These are phyloP conservation scores for Melierax canorus DNA, from an alignment of 2,113 vertebrate species.

Conservation along the genomic window DNA sequence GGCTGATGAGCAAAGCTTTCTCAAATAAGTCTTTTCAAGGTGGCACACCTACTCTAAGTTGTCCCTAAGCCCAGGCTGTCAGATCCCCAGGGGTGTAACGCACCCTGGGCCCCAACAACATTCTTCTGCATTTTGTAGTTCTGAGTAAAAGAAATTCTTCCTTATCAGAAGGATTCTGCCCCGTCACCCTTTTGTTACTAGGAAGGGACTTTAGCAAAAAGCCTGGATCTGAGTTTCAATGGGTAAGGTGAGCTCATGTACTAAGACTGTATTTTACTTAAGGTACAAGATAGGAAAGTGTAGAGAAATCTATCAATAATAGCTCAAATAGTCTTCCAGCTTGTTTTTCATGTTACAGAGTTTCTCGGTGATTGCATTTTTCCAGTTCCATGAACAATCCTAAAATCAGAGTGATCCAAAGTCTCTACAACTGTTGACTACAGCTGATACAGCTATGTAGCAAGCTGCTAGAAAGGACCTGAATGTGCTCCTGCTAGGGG, in stretches of 20 bases:
- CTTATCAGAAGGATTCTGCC: neutral
- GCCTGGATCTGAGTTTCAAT: neutral
- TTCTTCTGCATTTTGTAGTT: neutral
- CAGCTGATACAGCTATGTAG: neutral
- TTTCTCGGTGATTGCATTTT: neutral
- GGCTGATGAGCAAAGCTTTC: neutral
- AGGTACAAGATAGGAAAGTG: neutral
- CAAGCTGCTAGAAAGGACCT: neutral
- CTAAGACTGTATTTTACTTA: neutral
- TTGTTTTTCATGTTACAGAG: neutral
- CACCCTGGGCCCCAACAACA: neutral
- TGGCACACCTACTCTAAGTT: neutral
- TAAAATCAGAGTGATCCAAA: neutral
- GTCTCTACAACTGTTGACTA: neutral
- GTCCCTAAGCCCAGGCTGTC: neutral
- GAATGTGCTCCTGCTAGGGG: neutral
- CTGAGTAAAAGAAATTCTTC: neutral
- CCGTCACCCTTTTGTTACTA: neutral
- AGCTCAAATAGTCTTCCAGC: neutral
- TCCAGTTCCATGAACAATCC: neutral
- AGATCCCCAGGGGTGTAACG: fast-evolving
- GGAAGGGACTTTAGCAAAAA: neutral
- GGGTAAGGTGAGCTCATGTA: neutral
- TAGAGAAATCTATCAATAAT: neutral
- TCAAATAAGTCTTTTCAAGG: neutral